Conservation (phyloP, 2,888 invertebrate genomes). For the Catocala sponsa region DNA sequence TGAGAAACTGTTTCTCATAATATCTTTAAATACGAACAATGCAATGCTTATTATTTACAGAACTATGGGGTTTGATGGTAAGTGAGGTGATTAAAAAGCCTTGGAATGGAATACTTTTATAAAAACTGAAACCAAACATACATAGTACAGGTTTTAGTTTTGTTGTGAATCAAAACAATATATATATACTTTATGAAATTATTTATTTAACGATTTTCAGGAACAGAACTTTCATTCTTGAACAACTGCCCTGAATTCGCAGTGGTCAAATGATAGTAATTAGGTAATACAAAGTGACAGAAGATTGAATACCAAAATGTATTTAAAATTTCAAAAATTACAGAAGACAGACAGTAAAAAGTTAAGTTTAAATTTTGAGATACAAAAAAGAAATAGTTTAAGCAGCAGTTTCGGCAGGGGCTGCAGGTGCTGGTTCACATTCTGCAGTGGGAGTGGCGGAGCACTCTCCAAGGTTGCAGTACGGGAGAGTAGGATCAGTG, state of each 20-base stretch:
- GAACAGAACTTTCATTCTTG: background rate
- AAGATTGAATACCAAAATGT: no score
- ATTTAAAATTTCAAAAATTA: no score
- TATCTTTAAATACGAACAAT: no score
- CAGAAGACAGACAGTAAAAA: background rate
- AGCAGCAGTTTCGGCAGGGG: conserved; percentile 36
- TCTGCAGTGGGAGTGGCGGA: conserved; percentile 77
- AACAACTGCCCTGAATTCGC: conserved; percentile 1
- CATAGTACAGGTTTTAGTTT: no score
- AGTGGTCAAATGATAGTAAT: background rate
- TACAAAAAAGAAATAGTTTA: background rate
- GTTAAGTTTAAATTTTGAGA: background rate
- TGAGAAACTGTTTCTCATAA: no score
- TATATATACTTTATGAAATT: background rate
- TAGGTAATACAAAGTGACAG: background rate
- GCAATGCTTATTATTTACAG: no score
- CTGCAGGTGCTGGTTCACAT: conserved; percentile 55
- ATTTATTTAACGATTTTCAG: background rate
- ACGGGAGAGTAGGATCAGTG: conserved; percentile 74
- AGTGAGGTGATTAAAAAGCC: no score
- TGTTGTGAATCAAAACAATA: no score
- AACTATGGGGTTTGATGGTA: no score
- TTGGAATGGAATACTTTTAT: no score
- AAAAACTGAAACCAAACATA: no score
- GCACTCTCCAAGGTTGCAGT: conserved; percentile 82